These are phyloP conservation scores for Octomys mimax DNA, from an alignment of 2,797 vertebrate genomes.

Conservation along the genomic window DNA sequence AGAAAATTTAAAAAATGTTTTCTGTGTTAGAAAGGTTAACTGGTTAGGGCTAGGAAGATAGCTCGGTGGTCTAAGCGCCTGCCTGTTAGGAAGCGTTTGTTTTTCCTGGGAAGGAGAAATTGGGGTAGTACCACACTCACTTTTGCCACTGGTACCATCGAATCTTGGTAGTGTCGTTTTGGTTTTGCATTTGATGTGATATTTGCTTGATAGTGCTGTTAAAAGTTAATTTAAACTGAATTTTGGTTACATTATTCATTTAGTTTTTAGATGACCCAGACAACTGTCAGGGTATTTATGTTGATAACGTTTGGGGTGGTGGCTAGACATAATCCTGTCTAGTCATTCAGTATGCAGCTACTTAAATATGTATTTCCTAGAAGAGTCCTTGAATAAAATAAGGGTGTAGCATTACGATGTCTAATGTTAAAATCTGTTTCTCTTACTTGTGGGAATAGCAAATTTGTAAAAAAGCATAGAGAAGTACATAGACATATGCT, in stretches of 20 bases:
- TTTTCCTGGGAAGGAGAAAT: neutral
- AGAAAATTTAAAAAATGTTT: conserved; percentile 5
- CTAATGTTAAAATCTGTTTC: conserved; percentile 31
- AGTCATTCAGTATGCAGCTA: neutral
- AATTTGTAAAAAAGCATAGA: neutral
- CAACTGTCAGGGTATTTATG: neutral
- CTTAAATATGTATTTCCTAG: conserved; percentile 26
- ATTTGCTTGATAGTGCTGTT: neutral
- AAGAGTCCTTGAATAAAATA: conserved; percentile 11
- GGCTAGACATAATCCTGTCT: neutral
- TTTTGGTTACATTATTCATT: conserved; percentile 1
- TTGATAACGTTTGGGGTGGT: neutral
- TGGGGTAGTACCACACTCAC: neutral
- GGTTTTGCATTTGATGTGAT: neutral
- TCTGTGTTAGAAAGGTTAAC: conserved; percentile 43
- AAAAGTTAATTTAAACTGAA: conserved; percentile 34
- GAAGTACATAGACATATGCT: neutral
- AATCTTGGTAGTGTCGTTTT: neutral
- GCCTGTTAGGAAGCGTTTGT: neutral
- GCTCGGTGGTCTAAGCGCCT: too few relatives aligned
- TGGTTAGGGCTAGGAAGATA: neutral
- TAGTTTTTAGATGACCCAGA: neutral
- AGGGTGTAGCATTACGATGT: neutral
- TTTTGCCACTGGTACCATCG: neutral
- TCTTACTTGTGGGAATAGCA: neutral